Conservation (phyloP, 2,113 vertebrate genomes). For the Lagopus muta region DNA sequence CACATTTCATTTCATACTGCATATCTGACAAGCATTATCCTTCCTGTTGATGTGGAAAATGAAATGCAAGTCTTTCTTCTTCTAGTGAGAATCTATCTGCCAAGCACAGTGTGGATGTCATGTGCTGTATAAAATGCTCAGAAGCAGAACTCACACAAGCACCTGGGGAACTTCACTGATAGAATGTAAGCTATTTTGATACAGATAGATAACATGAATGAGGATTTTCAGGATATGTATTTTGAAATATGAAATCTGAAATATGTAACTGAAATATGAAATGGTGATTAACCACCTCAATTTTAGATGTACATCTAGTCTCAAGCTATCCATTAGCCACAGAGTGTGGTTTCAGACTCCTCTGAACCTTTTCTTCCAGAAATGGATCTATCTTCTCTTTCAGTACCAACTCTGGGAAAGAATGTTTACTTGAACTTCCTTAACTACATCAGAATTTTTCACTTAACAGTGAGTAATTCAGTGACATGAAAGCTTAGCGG, state of each 20-base stretch:
- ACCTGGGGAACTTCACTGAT: neutral
- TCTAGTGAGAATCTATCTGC: neutral
- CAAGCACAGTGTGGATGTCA: neutral
- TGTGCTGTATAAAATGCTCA: rapidly evolving
- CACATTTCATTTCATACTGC: neutral
- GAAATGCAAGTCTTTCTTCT: neutral
- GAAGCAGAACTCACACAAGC: neutral
- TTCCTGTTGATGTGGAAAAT: neutral
- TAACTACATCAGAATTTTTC: neutral
- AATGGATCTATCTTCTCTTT: neutral
- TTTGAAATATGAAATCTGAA: neutral
- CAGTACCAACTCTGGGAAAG: neutral
- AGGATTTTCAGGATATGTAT: neutral
- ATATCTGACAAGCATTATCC: neutral
- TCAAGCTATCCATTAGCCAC: neutral
- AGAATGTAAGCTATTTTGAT: neutral
- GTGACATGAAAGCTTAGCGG: neutral
- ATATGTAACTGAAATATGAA: neutral
- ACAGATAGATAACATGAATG: neutral
- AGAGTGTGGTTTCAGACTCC: neutral
- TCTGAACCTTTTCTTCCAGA: neutral
- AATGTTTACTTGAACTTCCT: neutral
- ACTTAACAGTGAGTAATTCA: neutral
- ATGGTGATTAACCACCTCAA: neutral
- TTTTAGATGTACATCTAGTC: neutral